Evolutionary conservation across 2,888 invertebrate species (phyloP), one percentile per base, ranked within the genome.

Genomic region (Drosophila paranaensis): DNA sequence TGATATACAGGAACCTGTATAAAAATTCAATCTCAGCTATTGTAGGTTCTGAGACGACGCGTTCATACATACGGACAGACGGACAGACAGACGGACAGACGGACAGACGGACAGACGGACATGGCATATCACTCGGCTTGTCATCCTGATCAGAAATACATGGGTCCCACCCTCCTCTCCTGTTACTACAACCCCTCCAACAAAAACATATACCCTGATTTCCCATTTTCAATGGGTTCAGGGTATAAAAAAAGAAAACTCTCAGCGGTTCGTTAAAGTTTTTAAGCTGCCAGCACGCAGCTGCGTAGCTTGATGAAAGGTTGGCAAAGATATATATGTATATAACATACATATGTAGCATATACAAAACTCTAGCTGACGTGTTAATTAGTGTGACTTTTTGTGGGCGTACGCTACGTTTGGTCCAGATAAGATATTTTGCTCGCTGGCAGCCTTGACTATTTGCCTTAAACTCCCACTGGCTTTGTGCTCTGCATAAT

Each of bases 371-470:
- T 16, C 61, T 14, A 42, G 45, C 33, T 74, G 82, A 88, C 68
- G 79, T 71, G 88, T 85, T 82, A 88, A 88, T 82, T 82, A 85
- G 82, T 70, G 71, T 54, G 55, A 54, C 46, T 62, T 61, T 37
- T 56, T 70, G 69, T 27, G 60, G 68, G 40, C 33, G 33, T 11
- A 46, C 42, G 30, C 60, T 10, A 60, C 20, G 20, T 20, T 20
- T 20, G 60, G 42, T 58, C 35, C 61, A 58, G 72, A 71, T 71
- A 64, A 71, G 56, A 60, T 43, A 73, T 43, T 62, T 48, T 57
- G 62, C 30, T 30, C 30, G 30, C 30, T 33, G 33, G 9, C 46
- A 54, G 54, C 77, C 60, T 77, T 72, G 64, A 35, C 27, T 35
- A 30, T 16, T 16, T 48, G 43, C 43, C 54, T 55, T n/a, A 37